phyloP scores from a whole-genome alignment of 2,888 invertebrate genomes.

The Spialia ferax region DNA sequence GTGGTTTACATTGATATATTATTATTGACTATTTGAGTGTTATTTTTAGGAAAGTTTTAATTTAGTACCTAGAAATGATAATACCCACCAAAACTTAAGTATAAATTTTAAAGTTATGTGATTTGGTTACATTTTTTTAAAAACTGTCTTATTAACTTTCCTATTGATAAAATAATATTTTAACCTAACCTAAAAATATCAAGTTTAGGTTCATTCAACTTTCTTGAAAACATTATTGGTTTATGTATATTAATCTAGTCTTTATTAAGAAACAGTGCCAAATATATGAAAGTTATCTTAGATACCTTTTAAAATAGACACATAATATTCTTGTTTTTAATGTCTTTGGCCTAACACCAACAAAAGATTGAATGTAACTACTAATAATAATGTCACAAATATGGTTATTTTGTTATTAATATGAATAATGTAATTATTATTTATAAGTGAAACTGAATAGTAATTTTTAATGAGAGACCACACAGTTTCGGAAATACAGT shows the following conservation, averaged over 20 bases:
- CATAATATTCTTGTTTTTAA: too few species aligned
- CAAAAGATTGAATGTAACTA: not conserved
- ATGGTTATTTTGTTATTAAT: too few species aligned
- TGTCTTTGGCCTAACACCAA: not conserved
- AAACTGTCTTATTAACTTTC: not conserved
- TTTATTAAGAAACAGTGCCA: conserved; percentile 15
- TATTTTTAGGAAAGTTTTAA: conserved; percentile 35
- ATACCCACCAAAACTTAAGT: conserved; percentile 45
- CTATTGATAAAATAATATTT: conserved; percentile 11
- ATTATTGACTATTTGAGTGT: conserved; percentile 33
- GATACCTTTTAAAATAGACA: not conserved
- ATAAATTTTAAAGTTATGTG: conserved; percentile 9
- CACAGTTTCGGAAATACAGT: too few species aligned
- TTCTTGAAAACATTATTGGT: not conserved
- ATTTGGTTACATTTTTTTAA: not conserved
- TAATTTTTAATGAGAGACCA: too few species aligned
- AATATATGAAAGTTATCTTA: conserved; percentile 2
- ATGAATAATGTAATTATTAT: too few species aligned
- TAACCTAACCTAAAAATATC: too few species aligned
- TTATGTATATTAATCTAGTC: conserved; percentile 26
- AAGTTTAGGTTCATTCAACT: not conserved
- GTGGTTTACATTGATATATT: conserved; percentile 22
- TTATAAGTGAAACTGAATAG: too few species aligned
- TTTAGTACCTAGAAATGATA: conserved; percentile 38
- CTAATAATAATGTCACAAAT: too few species aligned